Percentiles rank a stretch among this genome's conserved stretches.
Conservation (phyloP, 2,113 vertebrate genomes). For the Scomber japonicus region DNA sequence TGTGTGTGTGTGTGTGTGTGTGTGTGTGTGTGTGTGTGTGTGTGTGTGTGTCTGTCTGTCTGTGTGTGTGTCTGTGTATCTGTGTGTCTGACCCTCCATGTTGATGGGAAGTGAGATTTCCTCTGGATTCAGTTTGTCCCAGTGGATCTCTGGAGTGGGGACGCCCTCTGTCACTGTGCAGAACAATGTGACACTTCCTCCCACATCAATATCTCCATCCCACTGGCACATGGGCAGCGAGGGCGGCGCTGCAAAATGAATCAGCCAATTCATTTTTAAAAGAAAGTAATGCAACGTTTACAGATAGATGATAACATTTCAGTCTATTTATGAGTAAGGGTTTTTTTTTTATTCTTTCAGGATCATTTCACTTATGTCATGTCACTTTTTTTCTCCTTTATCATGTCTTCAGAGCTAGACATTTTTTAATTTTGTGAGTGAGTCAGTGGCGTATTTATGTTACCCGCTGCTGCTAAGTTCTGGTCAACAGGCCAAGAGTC, state of each 20-base stretch:
- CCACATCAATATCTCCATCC: slow-evolving; percentile 77
- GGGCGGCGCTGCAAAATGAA: slow-evolving; percentile 77
- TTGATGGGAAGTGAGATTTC: slow-evolving; percentile 77
- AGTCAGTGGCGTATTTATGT: too few species aligned
- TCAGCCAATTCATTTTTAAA: not conserved
- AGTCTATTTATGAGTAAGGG: not conserved
- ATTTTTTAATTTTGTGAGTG: too few species aligned
- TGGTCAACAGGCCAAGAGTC: too few species aligned
- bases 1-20: too few species aligned
- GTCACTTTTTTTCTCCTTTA: too few species aligned
- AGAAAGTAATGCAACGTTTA: not conserved
- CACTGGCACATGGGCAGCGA: slow-evolving; percentile 84
- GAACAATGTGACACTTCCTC: slow-evolving; percentile 82
- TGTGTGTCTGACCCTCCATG: slow-evolving; percentile 76
- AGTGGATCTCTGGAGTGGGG: slow-evolving; percentile 83
- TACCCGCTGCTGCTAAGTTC: too few species aligned
- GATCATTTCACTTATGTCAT: too few species aligned
- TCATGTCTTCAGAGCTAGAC: too few species aligned
- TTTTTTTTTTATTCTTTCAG: too few species aligned
- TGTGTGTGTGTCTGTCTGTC: not conserved
- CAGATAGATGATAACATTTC: not conserved
- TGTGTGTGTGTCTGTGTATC: not conserved
- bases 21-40: too few species aligned
- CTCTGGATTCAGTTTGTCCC: slow-evolving; percentile 84
- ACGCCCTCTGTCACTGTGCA: slow-evolving; percentile 82